phyloP scores from a whole-genome alignment of 1,140 invertebrate species.

The Scaptomyza graminum region DNA sequence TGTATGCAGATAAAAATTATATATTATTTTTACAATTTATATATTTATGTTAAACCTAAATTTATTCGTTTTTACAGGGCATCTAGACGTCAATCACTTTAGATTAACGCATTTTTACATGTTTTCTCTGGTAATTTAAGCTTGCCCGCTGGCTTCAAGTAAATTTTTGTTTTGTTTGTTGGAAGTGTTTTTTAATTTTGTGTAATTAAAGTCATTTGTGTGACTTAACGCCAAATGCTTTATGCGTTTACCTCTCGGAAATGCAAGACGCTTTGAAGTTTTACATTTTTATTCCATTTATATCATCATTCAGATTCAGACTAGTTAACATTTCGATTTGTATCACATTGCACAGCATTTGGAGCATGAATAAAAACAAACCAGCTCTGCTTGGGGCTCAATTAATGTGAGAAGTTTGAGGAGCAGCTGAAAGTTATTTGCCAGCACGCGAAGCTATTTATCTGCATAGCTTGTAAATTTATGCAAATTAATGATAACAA shows the following conservation, averaged over 20 bases:
- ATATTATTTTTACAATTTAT: too few relatives aligned
- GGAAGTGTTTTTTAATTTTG: constrained; percentile 5
- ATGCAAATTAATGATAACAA: constrained; percentile 64
- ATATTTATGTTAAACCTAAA: too few relatives aligned
- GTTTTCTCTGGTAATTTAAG: constrained; percentile 14
- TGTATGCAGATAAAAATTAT: too few relatives aligned
- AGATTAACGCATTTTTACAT: constrained; percentile 6
- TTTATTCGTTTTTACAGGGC: background rate
- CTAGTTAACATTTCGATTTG: constrained; percentile 37
- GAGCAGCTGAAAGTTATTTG: constrained; percentile 44
- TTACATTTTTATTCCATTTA: constrained; percentile 40
- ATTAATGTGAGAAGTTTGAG: constrained; percentile 64
- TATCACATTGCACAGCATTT: constrained; percentile 66
- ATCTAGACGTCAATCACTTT: background rate
- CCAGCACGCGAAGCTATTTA: constrained; percentile 48
- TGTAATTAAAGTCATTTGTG: constrained; percentile 72
- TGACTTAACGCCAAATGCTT: constrained; percentile 45
- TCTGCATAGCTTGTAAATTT: constrained; percentile 44
- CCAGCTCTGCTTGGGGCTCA: constrained; percentile 30
- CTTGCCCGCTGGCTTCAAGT: constrained; percentile 35
- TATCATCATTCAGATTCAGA: constrained; percentile 8
- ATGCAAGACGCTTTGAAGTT: constrained; percentile 26
- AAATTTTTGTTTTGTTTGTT: constrained; percentile 19
- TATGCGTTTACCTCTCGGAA: constrained; percentile 33
- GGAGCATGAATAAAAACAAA: constrained; percentile 62